Evolutionary conservation across 2,797 vertebrate species (phyloP).

Genomic region (Cryptoblepharus egeriae): DNA sequence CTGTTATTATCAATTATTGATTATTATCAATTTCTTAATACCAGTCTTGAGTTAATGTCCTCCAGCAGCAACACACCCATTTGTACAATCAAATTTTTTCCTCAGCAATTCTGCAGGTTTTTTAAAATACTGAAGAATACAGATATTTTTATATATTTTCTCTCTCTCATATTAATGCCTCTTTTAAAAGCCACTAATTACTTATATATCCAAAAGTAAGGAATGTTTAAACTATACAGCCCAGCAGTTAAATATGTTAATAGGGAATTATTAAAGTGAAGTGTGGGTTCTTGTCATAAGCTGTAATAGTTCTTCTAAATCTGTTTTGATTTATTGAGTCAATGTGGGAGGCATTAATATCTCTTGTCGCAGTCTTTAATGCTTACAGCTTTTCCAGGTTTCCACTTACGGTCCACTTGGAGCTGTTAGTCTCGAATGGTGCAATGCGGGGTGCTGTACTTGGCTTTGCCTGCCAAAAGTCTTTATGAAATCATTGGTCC

Average conservation of each 20-base stretch:
- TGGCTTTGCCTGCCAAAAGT: neutral
- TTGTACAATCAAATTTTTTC: neutral
- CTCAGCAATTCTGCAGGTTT: neutral
- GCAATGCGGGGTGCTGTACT: neutral
- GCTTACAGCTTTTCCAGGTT: slow-evolving; percentile 30
- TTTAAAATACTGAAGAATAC: neutral
- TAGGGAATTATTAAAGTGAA: slow-evolving; percentile 57
- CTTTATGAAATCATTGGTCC: neutral
- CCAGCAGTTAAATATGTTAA: slow-evolving; percentile 34
- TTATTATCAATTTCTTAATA: neutral
- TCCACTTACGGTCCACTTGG: slow-evolving; percentile 47
- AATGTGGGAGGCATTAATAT: slow-evolving; percentile 47
- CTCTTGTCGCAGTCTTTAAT: slow-evolving; percentile 30
- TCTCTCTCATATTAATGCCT: slow-evolving; percentile 5
- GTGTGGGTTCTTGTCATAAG: slow-evolving; percentile 30
- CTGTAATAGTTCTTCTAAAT: slow-evolving; percentile 46
- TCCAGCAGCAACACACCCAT: neutral
- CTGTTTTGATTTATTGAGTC: slow-evolving; percentile 50
- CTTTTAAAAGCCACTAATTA: slow-evolving; percentile 40
- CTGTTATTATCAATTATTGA: too few relatives aligned
- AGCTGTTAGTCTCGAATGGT: slow-evolving; percentile 46
- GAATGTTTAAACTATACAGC: slow-evolving; percentile 36
- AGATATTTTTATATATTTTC: neutral
- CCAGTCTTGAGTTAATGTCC: neutral
- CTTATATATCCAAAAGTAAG: slow-evolving; percentile 8